Base-by-base conservation (phyloP, 2,113 vertebrate species). In the Bolborhynchus lineola region DNA sequence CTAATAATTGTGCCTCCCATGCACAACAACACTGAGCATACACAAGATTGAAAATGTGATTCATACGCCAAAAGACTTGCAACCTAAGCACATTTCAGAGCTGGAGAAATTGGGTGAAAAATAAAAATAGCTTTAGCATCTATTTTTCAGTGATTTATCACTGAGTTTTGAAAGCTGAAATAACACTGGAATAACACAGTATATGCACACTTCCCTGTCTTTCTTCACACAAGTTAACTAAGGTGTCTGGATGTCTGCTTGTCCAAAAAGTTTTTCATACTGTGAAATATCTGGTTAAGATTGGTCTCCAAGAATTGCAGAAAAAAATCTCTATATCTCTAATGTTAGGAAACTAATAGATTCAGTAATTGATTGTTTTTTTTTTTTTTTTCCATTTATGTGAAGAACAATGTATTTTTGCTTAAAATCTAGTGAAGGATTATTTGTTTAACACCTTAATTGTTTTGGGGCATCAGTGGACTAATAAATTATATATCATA, bases 81-180 rank as follows among this genome's bases (percentile, higher is more conserved):
- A 91, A 57, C 41, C 12, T 68, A 82, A 93, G 39, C 81, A 89
- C 16, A 89, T 82, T 91, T 82, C n/a, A 72, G 39, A 7, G 39
- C 16, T 87, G 10, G 17, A 87, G 37, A 76, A 79, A 62, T 60
- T 44, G 33, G 18, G 82, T 87, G 47, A 92, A 87, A 94, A 94
- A 71, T 70, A 79, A 85, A 92, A 89, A 84, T 41, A 72, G 10
- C 33, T 82, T 37, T 72, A 52, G 11, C 49, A 85, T 64, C 74
- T 90, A 33, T 85, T 93, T 92, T 95, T 91, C 77, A 59, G 81
- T 89, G 78, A 89, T 75, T 42, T 76, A 52, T 95, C 81, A 63
- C 26, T 37, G 72, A 78, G 9, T 88, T 82, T 52, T 72, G 49
- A 89, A 86, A 91, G 39, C 14, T 89, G 24, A 89, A 90, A 79